Evolutionary conservation across 2,113 vertebrate genomes (phyloP), one percentile per base, ranked within the genome.

Genomic region (Siniperca knerii): DNA sequence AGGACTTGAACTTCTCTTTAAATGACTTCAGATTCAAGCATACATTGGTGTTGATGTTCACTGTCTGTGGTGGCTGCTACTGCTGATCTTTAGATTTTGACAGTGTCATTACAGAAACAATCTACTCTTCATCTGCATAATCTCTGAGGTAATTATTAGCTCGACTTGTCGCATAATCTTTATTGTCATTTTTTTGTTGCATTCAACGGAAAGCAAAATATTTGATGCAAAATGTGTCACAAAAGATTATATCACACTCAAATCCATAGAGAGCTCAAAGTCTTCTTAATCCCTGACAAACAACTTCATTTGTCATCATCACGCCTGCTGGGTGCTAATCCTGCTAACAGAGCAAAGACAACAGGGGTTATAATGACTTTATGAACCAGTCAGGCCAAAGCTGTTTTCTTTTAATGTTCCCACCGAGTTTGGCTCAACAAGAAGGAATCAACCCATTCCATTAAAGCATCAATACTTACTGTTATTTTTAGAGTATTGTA

Each of bases 111-210:
- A 93, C 80, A 89, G 92, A 95, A 93, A 86, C 94, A 92, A 95
- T 95, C 90, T 88, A 29, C 80, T 62, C 71, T 55, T 71, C 87
- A 95, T 95, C 92, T 95, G 92, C 93, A 95, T 95, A 95, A 96
- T 96, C 94, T 95, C 90, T 82, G 81, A 94, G 88, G 86, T 93
- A 94, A 96, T 96, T 95, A 95, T 90, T 57, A 93, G 95, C 92
- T 91, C 83, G 86, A 95, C 94, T 96, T 94, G 92, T 89, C 92
- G 55, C 88, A 75, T 93, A 94, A 95, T 96, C 94, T 94, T 93
- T 91, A 90, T 89, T 88, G 87, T 89, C 77, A 81, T 86, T 72
- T 23, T 37, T 89, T 64, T 25, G 42, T 66, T 70, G 79, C 61
- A 82, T 79, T 79, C 64, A 55, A 92, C 79, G 77, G 85, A 90